phyloP scores from a whole-genome alignment of 2,113 vertebrate genomes.

The Saguinus imperator region DNA sequence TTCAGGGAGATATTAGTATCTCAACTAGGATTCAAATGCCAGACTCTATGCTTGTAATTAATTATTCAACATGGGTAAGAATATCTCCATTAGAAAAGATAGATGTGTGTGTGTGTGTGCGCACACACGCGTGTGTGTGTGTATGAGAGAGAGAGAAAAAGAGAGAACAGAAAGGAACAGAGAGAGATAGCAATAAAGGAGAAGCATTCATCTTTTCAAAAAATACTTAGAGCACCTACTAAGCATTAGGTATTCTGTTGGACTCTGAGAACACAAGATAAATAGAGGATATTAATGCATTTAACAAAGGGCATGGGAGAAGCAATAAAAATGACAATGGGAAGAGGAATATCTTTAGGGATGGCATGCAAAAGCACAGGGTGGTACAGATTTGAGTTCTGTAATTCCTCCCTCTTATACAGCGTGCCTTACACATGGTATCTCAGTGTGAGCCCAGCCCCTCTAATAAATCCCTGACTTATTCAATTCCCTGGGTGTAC shows the following conservation, averaged over 20 bases:
- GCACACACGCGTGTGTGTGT: too few species aligned
- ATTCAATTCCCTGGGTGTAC: background rate
- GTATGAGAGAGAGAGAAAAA: background rate
- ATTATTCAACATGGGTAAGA: slow-evolving; percentile 75
- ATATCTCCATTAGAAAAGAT: slow-evolving; percentile 81
- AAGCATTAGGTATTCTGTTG: background rate
- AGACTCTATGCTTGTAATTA: slow-evolving; percentile 81
- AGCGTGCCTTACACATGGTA: background rate
- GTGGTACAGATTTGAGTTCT: background rate
- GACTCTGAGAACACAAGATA: background rate
- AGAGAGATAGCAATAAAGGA: background rate
- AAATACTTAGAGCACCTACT: background rate
- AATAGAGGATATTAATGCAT: background rate
- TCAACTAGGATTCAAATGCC: slow-evolving; percentile 84
- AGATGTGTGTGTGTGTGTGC: background rate
- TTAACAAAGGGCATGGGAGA: background rate
- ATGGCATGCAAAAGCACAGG: background rate
- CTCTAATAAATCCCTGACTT: background rate
- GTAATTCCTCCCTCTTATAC: background rate
- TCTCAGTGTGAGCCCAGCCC: background rate
- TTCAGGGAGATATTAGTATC: slow-evolving; percentile 83
- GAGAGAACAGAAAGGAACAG: background rate
- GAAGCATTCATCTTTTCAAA: background rate
- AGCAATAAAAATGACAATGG: background rate
- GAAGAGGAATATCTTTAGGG: background rate